A percentile compares a stretch with the other conserved stretches of the same genome.
Conservation (phyloP, 2,888 invertebrate species). For the Oasisia sp. region DNA sequence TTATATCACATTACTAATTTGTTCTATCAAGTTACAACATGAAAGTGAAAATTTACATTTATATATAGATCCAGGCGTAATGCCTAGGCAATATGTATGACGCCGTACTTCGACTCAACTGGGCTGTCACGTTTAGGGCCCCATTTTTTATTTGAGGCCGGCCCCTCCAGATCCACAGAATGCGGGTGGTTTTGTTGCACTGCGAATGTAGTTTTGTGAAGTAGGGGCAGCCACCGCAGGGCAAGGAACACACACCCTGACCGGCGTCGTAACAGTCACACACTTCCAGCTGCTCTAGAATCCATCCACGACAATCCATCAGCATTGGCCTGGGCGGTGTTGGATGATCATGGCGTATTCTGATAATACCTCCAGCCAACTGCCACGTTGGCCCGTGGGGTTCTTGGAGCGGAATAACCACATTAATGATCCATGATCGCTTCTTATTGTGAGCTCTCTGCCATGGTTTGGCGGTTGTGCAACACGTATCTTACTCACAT, state of each 20-base stretch:
- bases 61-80: no score
- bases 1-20: no score
- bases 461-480: neutral
- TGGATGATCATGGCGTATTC: neutral
- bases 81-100: no score
- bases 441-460: neutral
- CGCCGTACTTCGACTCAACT: no score
- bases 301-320: neutral
- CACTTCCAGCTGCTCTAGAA: neutral
- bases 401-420: neutral
- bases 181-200: neutral
- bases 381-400: neutral
- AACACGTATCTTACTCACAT: neutral
- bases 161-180: neutral
- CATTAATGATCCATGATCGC: neutral
- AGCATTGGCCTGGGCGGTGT: neutral
- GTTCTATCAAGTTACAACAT: no score
- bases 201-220: neutral
- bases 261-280: neutral
- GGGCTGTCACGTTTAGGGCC: no score
- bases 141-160: no score
- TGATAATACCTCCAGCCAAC: neutral
- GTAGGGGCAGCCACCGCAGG: conserved; percentile 6
- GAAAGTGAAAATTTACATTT: no score
- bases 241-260: neutral